These are phyloP conservation scores for Gambelia wislizenii DNA, from an alignment of 2,797 vertebrate species.

Conservation along the genomic window DNA sequence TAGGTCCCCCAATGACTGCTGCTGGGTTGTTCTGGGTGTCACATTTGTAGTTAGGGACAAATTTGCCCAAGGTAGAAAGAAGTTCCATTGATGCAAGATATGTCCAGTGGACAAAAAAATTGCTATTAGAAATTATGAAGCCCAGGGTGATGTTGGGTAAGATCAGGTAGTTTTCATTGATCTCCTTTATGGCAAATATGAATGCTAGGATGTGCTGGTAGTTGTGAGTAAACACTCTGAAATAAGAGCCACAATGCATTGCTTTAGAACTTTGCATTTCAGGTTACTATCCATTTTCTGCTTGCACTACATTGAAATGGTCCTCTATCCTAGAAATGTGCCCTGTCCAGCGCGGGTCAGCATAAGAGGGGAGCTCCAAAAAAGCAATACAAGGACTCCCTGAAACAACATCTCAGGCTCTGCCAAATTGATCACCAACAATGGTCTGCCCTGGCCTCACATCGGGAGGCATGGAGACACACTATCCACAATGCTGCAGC, in stretches of 20 bases:
- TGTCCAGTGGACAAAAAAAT: not conserved
- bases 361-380: too few species aligned
- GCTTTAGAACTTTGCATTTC: too few species aligned
- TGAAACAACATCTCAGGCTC: too few species aligned
- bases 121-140: not conserved
- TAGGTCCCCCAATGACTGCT: not conserved
- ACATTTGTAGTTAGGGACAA: not conserved
- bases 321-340: too few species aligned
- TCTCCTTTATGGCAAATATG: not conserved
- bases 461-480: too few species aligned
- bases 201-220: not conserved
- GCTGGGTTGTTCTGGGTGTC: not conserved
- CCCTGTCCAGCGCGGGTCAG: too few species aligned
- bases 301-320: too few species aligned
- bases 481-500: too few species aligned
- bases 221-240: not conserved
- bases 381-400: too few species aligned
- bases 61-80: not conserved
- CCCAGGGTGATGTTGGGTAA: not conserved
- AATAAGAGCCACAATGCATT: not conserved
- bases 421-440: too few species aligned
- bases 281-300: too few species aligned
- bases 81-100: not conserved
- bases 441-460: too few species aligned
- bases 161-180: not conserved